Evolutionary conservation across 2,888 invertebrate genomes (phyloP), one percentile per base, ranked within the genome.

Genomic region (Mystacides longicornis): DNA sequence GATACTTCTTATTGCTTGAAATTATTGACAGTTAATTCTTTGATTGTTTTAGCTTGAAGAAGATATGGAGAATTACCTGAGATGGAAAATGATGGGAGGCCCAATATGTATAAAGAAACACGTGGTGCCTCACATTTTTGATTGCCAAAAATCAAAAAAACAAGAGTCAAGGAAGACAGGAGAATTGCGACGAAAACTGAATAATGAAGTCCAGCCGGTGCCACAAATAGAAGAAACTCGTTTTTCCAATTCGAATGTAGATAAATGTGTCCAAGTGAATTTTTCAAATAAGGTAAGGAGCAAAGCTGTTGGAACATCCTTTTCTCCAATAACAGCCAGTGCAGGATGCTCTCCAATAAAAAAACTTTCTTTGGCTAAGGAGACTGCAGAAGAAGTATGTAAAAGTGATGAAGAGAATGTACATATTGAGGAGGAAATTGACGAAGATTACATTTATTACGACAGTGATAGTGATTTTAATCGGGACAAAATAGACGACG

Each of bases 41-140:
- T 27, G 5, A 5, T 7, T 27, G n/a, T n/a, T n/a, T n/a, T n/a
- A n/a, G n/a, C n/a, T n/a, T n/a, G n/a, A n/a, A n/a, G n/a, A n/a
- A 7, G 27, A 27, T 27, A 27, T 27, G 27, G 27, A 27, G 27
- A 27, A 27, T 27, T 27, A 7, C 27, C 5, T 27, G 11, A 27
- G 27, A 27, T 27, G 27, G 27, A 5, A 27, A 27, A 43, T 43
- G 18, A 20, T 47, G 47, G 47, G 47, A 19, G 47, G 47, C n/a
- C 11, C 9, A 3, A 19, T 47, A 20, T 9, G 4, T 47, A 7
- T 20, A 11, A 43, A 43, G 16, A 16, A 43, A 7, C 9, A 43
- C 16, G 43, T 43, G 7, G 43, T 43, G 11, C 43, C 43, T 14
- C 11, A 43, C 16, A 43, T 43, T 11, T 43, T 43, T 43, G 7